These are phyloP conservation scores for Salticus scenicus DNA, from an alignment of 2,888 invertebrate species.

Conservation along the genomic window DNA sequence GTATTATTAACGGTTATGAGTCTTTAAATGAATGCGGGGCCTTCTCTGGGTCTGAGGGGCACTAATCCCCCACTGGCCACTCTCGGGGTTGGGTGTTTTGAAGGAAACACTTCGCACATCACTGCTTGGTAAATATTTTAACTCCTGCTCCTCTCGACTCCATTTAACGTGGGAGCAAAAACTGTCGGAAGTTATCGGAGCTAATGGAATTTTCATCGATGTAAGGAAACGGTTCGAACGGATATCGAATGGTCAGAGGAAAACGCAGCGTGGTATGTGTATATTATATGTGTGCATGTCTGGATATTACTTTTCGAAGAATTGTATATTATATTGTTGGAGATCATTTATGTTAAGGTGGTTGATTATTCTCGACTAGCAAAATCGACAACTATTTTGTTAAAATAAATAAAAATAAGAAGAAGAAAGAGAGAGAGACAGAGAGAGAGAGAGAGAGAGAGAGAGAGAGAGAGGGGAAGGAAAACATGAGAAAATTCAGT, in stretches of 20 bases:
- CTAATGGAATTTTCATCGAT: conserved; percentile 66
- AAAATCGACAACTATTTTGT: too few relatives aligned
- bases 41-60: conserved; percentile 30
- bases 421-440: too few relatives aligned
- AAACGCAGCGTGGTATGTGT: background rate
- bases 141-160: conserved; percentile 49
- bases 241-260: conserved; percentile 9
- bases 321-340: too few relatives aligned
- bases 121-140: conserved; percentile 67
- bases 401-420: too few relatives aligned
- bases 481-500: too few relatives aligned
- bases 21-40: conserved; percentile 60
- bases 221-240: conserved; percentile 2
- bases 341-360: too few relatives aligned
- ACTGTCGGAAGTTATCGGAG: conserved; percentile 44
- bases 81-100: conserved; percentile 18
- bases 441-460: too few relatives aligned
- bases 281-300: too few relatives aligned
- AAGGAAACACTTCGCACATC: conserved; percentile 57
- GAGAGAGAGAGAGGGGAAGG: too few relatives aligned
- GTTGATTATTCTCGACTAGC: too few relatives aligned
- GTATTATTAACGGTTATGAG: conserved; percentile 69
- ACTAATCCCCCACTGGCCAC: conserved; percentile 66
- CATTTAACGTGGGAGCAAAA: conserved; percentile 24
- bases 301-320: background rate